Evolutionary conservation across 2,888 invertebrate species (phyloP), one percentile per base, ranked within the genome.

Genomic region (Frankliniella intonsa): DNA sequence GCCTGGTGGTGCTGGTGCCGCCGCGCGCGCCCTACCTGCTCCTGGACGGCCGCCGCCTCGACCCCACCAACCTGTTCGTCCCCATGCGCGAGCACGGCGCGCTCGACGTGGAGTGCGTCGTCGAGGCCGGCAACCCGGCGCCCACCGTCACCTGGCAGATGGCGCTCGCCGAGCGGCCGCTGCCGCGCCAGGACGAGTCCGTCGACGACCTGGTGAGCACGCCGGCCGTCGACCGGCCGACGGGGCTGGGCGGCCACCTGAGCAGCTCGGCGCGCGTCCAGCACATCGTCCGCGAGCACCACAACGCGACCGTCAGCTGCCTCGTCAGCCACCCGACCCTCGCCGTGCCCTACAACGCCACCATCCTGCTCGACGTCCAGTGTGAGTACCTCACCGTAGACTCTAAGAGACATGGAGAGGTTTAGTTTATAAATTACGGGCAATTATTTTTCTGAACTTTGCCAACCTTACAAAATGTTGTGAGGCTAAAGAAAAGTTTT

Each of bases 31-130:
- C 95, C 84, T 96, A 95, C 89, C 90, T 96, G 86, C 92, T 95
- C 87, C 95, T 96, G 88, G 96, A 96, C 88, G 95, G 95, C 69
- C 90, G 95, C 80, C 92, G 95, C 49, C 90, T 95, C 86, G 95
- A 95, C 89, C 94, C 95, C 0, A 95, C 95, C 84, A 95, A 95
- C 89, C 93, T 94, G 84, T 95, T 95, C 90, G 94, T 95, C 85
- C 96, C 96, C 0, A 95, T 96, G 27, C 91, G 94, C 85, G 96
- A 96, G 88, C 95, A 95, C 87, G 93, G 94, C 51, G 93, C 94
- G 86, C 90, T 96, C 62, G 93, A 93, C 83, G 92, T 96, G 84
- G 92, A 94, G 84, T 96, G 96, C 87, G 93, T 95, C n/a, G 95
- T 94, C 83, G 95, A 96, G 88, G 95, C 95, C 88, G 92, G 92